These are phyloP conservation scores for Protophormia terraenovae DNA, from an alignment of 2,888 invertebrate genomes.

Conservation along the genomic window DNA sequence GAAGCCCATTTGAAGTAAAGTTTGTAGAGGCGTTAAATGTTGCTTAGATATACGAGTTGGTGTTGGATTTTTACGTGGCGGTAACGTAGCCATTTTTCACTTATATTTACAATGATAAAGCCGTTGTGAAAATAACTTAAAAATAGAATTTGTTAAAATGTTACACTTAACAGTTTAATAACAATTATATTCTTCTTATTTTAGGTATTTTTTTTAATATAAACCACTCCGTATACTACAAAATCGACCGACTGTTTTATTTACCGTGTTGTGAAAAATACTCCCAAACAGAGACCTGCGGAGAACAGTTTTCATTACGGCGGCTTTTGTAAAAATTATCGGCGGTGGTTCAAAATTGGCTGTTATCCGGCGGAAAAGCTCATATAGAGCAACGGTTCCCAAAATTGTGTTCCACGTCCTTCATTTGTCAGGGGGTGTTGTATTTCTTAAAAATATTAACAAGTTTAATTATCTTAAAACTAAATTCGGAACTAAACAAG, in stretches of 20 bases:
- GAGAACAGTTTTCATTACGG: too few relatives aligned
- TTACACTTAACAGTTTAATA: not conserved
- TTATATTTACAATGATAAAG: not conserved
- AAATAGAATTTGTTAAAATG: not conserved
- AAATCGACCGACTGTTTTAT: constrained; percentile 48
- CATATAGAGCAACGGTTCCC: too few relatives aligned
- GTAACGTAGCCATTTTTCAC: constrained; percentile 87
- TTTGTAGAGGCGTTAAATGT: constrained; percentile 89
- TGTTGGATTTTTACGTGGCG: constrained; percentile 89
- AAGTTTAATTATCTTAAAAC: too few relatives aligned
- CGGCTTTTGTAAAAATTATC: too few relatives aligned
- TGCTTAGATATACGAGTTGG: constrained; percentile 88
- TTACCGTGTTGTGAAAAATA: not conserved
- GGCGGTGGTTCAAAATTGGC: too few relatives aligned
- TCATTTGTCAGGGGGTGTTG: too few relatives aligned
- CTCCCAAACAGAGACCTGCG: too few relatives aligned
- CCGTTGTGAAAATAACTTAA: not conserved
- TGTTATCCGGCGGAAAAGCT: too few relatives aligned
- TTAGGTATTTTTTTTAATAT: constrained; percentile 11
- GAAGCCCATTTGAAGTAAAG: constrained; percentile 93
- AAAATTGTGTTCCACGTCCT: too few relatives aligned
- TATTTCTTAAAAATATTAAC: too few relatives aligned
- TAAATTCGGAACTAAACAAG: too few relatives aligned
- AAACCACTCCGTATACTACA: constrained; percentile 37
- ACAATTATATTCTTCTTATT: constrained; percentile 14